Evolutionary conservation across 2,888 invertebrate genomes (phyloP).

Genomic region (Pemphredon lugubris): DNA sequence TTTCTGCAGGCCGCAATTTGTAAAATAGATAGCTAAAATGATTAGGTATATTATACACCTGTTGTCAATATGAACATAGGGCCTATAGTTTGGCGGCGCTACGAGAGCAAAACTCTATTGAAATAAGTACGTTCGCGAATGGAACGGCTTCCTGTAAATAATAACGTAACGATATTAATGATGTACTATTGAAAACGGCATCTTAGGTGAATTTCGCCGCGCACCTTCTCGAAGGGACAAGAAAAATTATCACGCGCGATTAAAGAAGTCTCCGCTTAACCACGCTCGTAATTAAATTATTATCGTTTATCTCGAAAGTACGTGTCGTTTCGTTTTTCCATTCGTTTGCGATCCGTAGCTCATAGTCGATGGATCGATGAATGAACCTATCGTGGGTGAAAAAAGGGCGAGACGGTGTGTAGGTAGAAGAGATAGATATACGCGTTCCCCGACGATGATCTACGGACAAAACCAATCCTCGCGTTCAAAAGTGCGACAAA

Average conservation of each 20-base stretch:
- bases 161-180: conserved; percentile 40
- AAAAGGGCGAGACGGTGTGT: not conserved
- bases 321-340: conserved; percentile 35
- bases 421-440: not conserved
- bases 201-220: conserved; percentile 35
- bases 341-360: conserved; percentile 39
- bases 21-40: conserved; percentile 76
- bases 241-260: conserved; percentile 10
- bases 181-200: conserved; percentile 20
- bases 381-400: not conserved
- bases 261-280: conserved; percentile 37
- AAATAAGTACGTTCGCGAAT: conserved; percentile 67
- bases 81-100: conserved; percentile 71
- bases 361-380: conserved; percentile 30
- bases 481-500: conserved; percentile 23
- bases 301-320: conserved; percentile 32
- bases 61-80: conserved; percentile 79
- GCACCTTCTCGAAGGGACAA: conserved; percentile 15
- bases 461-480: conserved; percentile 25
- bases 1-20: conserved; percentile 65
- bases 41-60: conserved; percentile 74
- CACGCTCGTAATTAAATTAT: conserved; percentile 47
- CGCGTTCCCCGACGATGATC: conserved; percentile 44
- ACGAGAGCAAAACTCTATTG: conserved; percentile 71
- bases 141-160: conserved; percentile 74